Percentiles rank a stretch among this genome's conserved stretches.
These are phyloP conservation scores for Torymus aiolomorphi DNA, from an alignment of 2,888 invertebrate genomes.

Conservation along the genomic window DNA sequence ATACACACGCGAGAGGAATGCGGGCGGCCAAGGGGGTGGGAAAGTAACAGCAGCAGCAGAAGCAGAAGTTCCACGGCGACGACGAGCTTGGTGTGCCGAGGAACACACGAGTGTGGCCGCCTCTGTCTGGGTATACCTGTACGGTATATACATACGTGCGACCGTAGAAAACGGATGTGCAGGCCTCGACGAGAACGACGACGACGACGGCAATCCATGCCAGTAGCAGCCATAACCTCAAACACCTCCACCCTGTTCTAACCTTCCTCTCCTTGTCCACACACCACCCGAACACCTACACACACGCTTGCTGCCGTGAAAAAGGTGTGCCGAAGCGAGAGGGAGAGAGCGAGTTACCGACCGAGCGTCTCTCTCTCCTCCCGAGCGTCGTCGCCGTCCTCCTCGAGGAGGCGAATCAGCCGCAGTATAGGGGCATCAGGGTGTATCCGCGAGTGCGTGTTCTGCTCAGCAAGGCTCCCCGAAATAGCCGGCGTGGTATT, in stretches of 20 bases:
- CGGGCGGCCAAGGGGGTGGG: slow-evolving; percentile 15
- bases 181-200: slow-evolving; percentile 1
- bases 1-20: slow-evolving; percentile 28
- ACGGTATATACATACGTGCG: too few relatives aligned
- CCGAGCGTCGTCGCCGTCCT: background rate
- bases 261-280: too few relatives aligned
- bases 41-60: background rate
- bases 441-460: slow-evolving; percentile 62
- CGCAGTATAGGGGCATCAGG: too few relatives aligned
- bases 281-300: too few relatives aligned
- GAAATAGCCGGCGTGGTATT: slow-evolving; percentile 43
- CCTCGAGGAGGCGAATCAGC: too few relatives aligned
- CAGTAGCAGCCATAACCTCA: too few relatives aligned
- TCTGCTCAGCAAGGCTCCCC: slow-evolving; percentile 54
- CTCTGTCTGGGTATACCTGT: too few relatives aligned
- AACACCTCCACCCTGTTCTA: too few relatives aligned
- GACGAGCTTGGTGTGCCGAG: too few relatives aligned
- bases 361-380: slow-evolving; percentile 54
- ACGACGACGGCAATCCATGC: background rate
- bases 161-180: background rate
- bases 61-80: too few relatives aligned
- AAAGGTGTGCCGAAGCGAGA: slow-evolving; percentile 48
- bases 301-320: slow-evolving; percentile 22
- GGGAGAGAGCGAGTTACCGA: slow-evolving; percentile 61
- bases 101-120: too few relatives aligned